A percentile compares a stretch with the other conserved stretches of the same genome.
Conservation (phyloP, 1,140 invertebrate species). For the Listronotus oregonensis region DNA sequence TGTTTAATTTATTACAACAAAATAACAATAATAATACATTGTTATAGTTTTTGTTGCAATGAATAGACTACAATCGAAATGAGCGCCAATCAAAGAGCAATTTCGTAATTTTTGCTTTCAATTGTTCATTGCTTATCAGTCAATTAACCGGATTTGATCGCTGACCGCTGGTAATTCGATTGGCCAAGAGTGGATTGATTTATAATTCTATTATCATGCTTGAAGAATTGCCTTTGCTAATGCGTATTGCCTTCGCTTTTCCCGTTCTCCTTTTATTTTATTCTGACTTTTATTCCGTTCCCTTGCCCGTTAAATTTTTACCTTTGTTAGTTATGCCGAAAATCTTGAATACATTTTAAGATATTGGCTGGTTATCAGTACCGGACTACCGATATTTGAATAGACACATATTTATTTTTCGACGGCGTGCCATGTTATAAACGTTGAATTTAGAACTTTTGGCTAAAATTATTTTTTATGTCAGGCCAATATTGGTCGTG, state of each 20-base stretch:
- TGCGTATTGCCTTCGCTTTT: constrained; percentile 30
- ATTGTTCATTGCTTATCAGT: constrained; percentile 36
- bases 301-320: constrained; percentile 26
- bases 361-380: neutral
- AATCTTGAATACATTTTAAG: constrained; percentile 43
- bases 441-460: too few species aligned
- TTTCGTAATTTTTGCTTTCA: constrained; percentile 14
- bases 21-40: too few species aligned
- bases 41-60: too few species aligned
- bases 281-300: constrained; percentile 18
- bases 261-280: constrained; percentile 29
- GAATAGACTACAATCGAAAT: too few species aligned
- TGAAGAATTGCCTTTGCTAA: constrained; percentile 43
- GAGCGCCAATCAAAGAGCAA: neutral
- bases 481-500: too few species aligned
- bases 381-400: neutral
- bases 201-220: constrained; percentile 49
- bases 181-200: constrained; percentile 46
- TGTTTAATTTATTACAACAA: too few species aligned
- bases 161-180: constrained; percentile 46
- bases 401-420: too few species aligned
- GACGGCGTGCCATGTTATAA: too few species aligned
- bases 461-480: too few species aligned
- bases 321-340: constrained; percentile 44
- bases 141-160: constrained; percentile 47